These are phyloP conservation scores for Zele albiditarsus DNA, from an alignment of 2,888 invertebrate species.

Conservation along the genomic window DNA sequence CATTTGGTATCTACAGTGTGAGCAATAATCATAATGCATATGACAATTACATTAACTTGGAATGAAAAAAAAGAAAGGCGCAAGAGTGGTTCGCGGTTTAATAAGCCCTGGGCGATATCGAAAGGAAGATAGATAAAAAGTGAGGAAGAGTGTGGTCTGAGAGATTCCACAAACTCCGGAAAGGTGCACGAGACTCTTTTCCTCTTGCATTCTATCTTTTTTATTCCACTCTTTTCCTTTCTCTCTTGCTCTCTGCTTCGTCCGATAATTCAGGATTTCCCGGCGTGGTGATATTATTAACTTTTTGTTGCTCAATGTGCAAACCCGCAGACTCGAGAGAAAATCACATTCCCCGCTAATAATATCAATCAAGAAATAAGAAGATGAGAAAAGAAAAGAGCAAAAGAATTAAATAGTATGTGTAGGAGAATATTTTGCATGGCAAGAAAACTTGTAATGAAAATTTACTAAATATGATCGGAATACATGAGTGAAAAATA, in stretches of 20 bases:
- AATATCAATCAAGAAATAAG: neutral
- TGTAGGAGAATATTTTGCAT: too few species aligned
- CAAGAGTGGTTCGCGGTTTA: constrained; percentile 45
- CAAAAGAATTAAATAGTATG: neutral
- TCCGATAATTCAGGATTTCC: constrained; percentile 17
- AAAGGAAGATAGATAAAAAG: neutral
- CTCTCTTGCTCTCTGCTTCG: neutral
- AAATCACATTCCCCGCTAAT: neutral
- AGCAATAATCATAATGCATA: constrained; percentile 51
- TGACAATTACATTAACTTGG: constrained; percentile 50
- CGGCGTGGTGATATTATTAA: constrained; percentile 15
- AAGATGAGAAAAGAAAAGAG: neutral
- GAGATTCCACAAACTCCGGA: neutral
- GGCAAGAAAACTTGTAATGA: too few species aligned
- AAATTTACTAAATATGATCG: too few species aligned
- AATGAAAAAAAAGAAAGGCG: constrained; percentile 16
- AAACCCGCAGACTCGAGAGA: neutral
- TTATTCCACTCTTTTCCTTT: neutral
- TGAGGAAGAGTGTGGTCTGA: neutral
- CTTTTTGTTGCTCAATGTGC: constrained; percentile 12
- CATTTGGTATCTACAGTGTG: constrained; percentile 20
- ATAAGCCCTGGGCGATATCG: constrained; percentile 46
- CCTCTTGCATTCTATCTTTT: neutral
- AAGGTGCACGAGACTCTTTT: constrained; percentile 17
- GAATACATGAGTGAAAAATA: too few species aligned